Base-by-base conservation (phyloP, 2,888 invertebrate genomes). In the Deroplatys truncata region DNA sequence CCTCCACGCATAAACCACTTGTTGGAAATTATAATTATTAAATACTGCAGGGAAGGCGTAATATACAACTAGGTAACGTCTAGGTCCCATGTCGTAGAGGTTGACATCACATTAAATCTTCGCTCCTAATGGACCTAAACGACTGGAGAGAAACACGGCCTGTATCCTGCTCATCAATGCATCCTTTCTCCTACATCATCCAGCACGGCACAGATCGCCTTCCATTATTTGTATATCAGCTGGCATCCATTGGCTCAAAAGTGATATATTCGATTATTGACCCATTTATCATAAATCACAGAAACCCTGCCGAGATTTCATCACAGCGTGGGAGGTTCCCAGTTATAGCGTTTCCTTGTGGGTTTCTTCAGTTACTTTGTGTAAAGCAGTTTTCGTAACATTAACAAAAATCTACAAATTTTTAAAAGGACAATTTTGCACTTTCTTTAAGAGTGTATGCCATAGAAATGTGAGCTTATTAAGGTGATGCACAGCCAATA, bases 41-140 rank as follows among this genome's bases (percentile, higher is more conserved):
- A 85, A 90, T 85, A 88, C 83, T 85, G 82, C 88, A 89, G 84
- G 20, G 20, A 72, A 20, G 56, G 56, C 56, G 56, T 72, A 72
- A 20, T 72, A 88, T 49, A 89, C 29, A 72, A 56, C 86, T 88
- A 84, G 43, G 88, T 88, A 82, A 87, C 35, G 86, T 86, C 82
- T 86, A 88, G 86, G 90, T 25, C 84, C 35, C 86, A 31, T 90
- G 89, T 90, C 90, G 90, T 90, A 87, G 85, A 89, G 84, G 89
- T 89, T 87, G 90, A 89, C 89, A 89, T 83, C 85, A 89, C 88
- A 82, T 90, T 88, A 90, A 90, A 90, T 90, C 89, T 89, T 87
- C 13, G 15, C 35, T n/a, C 56, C 85, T 85, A 90, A 89, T 88
- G 89, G 89, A 89, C 84, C 88, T 89, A 86, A 90, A 89, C 84